Evolutionary conservation across 2,888 invertebrate species (phyloP).

Genomic region (Beris morrisii): DNA sequence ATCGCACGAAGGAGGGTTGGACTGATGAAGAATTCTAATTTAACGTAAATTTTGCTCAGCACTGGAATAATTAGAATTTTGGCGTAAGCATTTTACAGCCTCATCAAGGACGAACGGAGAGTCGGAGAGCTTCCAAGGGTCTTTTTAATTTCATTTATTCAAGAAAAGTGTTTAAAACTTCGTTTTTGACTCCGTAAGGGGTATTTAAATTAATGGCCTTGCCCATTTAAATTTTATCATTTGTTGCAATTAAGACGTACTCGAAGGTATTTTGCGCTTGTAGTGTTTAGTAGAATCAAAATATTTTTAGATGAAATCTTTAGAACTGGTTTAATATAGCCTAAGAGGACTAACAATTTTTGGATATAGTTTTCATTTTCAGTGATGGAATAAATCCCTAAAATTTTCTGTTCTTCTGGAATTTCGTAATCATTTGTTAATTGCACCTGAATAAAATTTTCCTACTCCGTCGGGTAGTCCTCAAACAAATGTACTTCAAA

Average conservation of each 20-base stretch:
- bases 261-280: too few species aligned
- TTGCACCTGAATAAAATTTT: too few species aligned
- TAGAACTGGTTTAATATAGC: too few species aligned
- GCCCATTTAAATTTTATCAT: slow-evolving; percentile 29
- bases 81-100: slow-evolving; percentile 30
- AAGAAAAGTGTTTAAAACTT: slow-evolving; percentile 23
- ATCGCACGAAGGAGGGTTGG: not conserved
- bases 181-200: slow-evolving; percentile 9
- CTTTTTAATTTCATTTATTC: slow-evolving; percentile 25
- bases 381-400: too few species aligned
- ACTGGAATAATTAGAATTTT: slow-evolving; percentile 33
- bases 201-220: slow-evolving; percentile 22
- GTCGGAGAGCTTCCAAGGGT: slow-evolving; percentile 5
- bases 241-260: slow-evolving; percentile 16
- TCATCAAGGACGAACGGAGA: not conserved
- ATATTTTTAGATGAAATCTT: too few species aligned
- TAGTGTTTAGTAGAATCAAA: too few species aligned
- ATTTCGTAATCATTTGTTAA: too few species aligned
- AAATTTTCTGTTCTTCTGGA: too few species aligned
- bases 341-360: too few species aligned
- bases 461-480: too few species aligned
- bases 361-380: too few species aligned
- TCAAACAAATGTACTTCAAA: too few species aligned
- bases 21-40: slow-evolving; percentile 19
- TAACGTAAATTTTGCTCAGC: slow-evolving; percentile 13